These are phyloP conservation scores for Dasysyrphus tricinctus DNA, from an alignment of 2,888 invertebrate genomes.

Conservation along the genomic window DNA sequence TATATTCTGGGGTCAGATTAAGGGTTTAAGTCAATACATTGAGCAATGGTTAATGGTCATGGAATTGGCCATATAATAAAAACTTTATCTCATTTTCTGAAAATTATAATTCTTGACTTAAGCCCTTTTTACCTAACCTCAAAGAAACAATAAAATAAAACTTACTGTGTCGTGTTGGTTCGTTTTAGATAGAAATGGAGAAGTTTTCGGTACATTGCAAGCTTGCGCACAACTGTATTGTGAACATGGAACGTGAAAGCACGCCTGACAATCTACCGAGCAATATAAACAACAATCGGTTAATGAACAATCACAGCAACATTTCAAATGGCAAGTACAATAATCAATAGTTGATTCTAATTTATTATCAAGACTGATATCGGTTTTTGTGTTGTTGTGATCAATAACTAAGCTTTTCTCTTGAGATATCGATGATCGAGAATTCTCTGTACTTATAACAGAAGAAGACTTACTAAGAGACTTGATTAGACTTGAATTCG, in stretches of 20 bases:
- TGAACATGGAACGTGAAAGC: constrained; percentile 76
- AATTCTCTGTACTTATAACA: not conserved
- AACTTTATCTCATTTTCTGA: too few relatives aligned
- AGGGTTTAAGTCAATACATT: not conserved
- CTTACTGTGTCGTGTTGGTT: constrained; percentile 71
- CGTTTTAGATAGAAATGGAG: constrained; percentile 44
- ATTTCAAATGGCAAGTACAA: constrained; percentile 70
- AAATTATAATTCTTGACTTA: not conserved
- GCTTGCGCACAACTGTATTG: constrained; percentile 63
- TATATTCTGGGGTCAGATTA: not conserved
- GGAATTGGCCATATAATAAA: too few relatives aligned
- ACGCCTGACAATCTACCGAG: constrained; percentile 76
- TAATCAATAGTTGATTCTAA: constrained; percentile 40
- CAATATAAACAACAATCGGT: constrained; percentile 69
- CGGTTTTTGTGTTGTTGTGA: constrained; percentile 29
- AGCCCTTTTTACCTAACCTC: not conserved
- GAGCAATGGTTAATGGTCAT: not conserved
- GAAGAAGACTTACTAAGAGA: not conserved
- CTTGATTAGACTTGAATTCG: not conserved
- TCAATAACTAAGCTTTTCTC: constrained; percentile 12
- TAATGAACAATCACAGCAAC: constrained; percentile 71
- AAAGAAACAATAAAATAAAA: constrained; percentile 1
- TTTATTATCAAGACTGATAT: constrained; percentile 34
- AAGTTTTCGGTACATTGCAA: constrained; percentile 67
- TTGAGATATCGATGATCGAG: not conserved